Base-by-base conservation (phyloP, 2,113 vertebrate genomes). In the Phrynosoma platyrhinos region DNA sequence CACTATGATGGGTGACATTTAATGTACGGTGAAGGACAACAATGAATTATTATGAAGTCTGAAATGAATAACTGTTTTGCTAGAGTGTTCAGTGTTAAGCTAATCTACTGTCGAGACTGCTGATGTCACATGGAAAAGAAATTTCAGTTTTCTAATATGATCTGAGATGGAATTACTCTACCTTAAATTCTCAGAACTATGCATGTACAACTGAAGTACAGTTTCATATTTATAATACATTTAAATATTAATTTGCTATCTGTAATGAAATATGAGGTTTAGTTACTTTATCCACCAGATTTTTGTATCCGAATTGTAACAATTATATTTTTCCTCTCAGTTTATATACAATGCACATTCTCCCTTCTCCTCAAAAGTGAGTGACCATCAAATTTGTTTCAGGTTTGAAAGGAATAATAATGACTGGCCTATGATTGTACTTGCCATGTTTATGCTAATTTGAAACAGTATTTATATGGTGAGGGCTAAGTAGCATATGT, bases 1-100 rank as follows among this genome's bases (percentile, higher is more conserved):
- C 92, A 93, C 90, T 95, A 2, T 90, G 85, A 94, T 93, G 82
- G 85, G 69, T 96, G 93, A 93, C 89, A 94, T 94, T 94, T 95
- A 93, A 90, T 91, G 74, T 87, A 92, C 0, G 0, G 18, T 92
- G 92, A 96, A 97, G 90, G 90, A 68, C 91, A 95, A 83, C 88
- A 92, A 30, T 91, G 86, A 95, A 90, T 96, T 95, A 95, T 93
- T 92, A 94, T 94, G 78, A 27, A 87, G 78, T 95, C 87, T 92
- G 88, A 95, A 94, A 88, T 91, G 89, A 85, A 92, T 91, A 92
- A 93, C 74, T 94, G 69, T 91, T 96, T 96, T 96, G 80, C 69
- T 94, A 52, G 84, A 88, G 66, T 94, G 83, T 83, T 94, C 86
- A 91, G 12, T 91, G 85, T 91, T 96, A 90, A 93, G 91, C 81